phyloP scores from a whole-genome alignment of 1,140 invertebrate species.

The Drosophila pandora region DNA sequence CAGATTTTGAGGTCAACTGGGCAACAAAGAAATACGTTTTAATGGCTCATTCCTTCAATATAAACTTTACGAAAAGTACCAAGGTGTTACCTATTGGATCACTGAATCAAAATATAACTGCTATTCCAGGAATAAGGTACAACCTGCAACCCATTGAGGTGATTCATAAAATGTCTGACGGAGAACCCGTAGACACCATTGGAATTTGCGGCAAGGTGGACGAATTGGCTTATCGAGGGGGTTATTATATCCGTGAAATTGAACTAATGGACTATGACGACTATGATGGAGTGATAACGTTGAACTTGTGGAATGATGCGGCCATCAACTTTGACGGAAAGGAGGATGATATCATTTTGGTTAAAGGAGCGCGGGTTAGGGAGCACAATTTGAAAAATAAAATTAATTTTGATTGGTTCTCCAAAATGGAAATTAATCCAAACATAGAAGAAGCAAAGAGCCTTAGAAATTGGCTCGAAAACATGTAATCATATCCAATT shows the following conservation, averaged over 20 bases:
- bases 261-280: background rate
- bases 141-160: background rate
- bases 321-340: background rate
- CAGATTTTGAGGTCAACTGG: background rate
- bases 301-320: conserved; percentile 5
- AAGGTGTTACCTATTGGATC: background rate
- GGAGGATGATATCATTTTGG: background rate
- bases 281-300: background rate
- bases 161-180: background rate
- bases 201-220: background rate
- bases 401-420: background rate
- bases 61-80: background rate
- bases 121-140: background rate
- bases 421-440: conserved; percentile 9
- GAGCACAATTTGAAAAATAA: background rate
- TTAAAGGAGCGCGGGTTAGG: background rate
- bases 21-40: background rate
- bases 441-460: background rate
- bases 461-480: background rate
- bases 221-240: background rate
- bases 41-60: background rate
- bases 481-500: background rate
- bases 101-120: background rate
- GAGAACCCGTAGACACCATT: background rate
- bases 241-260: conserved; percentile 2